Evolutionary conservation across 2,888 invertebrate genomes (phyloP).

Genomic region (Microctonus hyperodae): DNA sequence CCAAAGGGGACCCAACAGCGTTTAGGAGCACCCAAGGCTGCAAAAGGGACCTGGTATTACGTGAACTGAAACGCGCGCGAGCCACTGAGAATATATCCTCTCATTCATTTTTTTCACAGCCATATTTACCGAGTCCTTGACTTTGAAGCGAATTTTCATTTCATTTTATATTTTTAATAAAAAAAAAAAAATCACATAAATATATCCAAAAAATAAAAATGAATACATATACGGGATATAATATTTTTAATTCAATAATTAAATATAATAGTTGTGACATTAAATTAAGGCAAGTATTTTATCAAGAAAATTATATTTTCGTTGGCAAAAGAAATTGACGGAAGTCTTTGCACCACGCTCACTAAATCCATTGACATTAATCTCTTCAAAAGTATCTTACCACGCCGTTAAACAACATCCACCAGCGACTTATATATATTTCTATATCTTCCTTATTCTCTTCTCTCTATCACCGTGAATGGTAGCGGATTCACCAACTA

Average conservation of each 20-base stretch:
- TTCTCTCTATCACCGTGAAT: constrained; percentile 3
- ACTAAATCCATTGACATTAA: constrained; percentile 34
- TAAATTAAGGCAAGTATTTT: too few species aligned
- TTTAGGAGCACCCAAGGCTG: constrained; percentile 57
- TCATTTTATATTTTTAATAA: neutral
- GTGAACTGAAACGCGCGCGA: neutral
- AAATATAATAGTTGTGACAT: too few species aligned
- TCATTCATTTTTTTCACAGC: constrained; percentile 7
- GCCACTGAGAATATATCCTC: neutral
- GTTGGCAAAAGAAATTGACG: neutral
- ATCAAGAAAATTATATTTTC: constrained; percentile 1
- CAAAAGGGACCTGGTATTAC: constrained; percentile 50
- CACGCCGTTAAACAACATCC: constrained; percentile 39
- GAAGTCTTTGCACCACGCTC: constrained; percentile 15
- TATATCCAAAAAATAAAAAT: neutral
- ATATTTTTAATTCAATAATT: too few species aligned
- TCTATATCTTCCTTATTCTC: constrained; percentile 23
- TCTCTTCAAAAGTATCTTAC: constrained; percentile 37
- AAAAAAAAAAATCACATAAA: neutral
- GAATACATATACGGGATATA: too few species aligned
- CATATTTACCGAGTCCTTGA: neutral
- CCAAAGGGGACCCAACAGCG: constrained; percentile 60
- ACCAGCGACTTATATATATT: constrained; percentile 32
- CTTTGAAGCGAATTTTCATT: neutral
- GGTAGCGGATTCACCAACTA: constrained; percentile 1